phyloP scores from a whole-genome alignment of 1,140 invertebrate genomes.

The Drosophila azteca region DNA sequence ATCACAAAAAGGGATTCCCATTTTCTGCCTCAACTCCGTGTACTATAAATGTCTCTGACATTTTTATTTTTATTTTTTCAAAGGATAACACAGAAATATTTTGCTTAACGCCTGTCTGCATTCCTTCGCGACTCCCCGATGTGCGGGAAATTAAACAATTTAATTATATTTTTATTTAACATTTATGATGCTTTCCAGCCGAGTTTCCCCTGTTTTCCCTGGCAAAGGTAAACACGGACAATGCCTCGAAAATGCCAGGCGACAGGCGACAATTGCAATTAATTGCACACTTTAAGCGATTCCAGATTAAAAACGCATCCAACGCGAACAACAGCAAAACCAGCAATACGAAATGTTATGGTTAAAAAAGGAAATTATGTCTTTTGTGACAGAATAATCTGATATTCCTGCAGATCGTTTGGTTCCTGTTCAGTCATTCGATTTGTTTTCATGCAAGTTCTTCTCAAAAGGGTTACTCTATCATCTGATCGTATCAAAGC shows the following conservation, averaged over 20 bases:
- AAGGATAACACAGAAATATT: conserved; percentile 39
- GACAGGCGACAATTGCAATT: conserved; percentile 69
- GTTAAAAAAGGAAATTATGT: background rate
- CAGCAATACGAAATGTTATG: conserved; percentile 25
- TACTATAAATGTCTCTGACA: background rate
- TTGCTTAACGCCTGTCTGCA: conserved; percentile 39
- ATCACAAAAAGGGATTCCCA: no score
- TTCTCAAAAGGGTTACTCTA: no score
- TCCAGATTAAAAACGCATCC: conserved; percentile 69
- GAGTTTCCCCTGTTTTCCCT: background rate
- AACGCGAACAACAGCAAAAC: conserved; percentile 52
- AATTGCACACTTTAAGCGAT: conserved; percentile 73
- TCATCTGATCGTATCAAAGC: no score
- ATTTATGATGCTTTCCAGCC: conserved; percentile 39
- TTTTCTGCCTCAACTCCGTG: no score
- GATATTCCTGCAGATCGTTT: no score
- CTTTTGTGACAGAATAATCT: no score
- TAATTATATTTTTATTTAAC: conserved; percentile 68
- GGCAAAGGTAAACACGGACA: conserved; percentile 14
- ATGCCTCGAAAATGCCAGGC: conserved; percentile 36
- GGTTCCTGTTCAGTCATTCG: no score
- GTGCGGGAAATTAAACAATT: conserved; percentile 64
- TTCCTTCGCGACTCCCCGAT: conserved; percentile 5
- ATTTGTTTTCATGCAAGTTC: no score
- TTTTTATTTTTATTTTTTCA: background rate